A percentile compares a stretch with the other conserved stretches of the same genome.
Evolutionary conservation across 2,797 vertebrate genomes (phyloP).

Genomic region (Helarctos malayanus): DNA sequence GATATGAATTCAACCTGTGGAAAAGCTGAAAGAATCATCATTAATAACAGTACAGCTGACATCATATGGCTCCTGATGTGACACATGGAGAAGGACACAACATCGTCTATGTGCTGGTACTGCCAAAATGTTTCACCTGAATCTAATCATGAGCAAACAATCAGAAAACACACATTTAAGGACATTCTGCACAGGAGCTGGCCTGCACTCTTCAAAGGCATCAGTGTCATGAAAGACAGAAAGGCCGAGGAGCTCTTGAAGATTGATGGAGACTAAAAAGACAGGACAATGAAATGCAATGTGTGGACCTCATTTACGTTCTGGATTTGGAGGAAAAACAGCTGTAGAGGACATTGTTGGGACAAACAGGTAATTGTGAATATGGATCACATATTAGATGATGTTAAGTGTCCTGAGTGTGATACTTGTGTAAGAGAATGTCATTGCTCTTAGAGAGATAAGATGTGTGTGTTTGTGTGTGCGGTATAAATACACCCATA

Average conservation of each 20-base stretch:
- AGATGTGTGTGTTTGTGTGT: background rate
- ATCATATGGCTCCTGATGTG: conserved; percentile 47
- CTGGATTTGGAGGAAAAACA: background rate
- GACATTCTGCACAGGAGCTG: conserved; percentile 14
- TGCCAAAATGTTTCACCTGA: conserved; percentile 51
- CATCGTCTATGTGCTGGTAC: conserved; percentile 23
- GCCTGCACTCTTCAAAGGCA: conserved; percentile 33
- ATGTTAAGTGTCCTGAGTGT: conserved; percentile 7
- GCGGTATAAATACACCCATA: background rate
- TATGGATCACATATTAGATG: background rate
- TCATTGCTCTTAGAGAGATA: background rate
- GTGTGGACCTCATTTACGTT: background rate
- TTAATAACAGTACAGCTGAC: conserved; percentile 66
- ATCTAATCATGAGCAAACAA: conserved; percentile 3
- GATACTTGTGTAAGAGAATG: background rate
- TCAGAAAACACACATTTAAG: conserved; percentile 43
- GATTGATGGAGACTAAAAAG: background rate
- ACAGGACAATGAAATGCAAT: background rate
- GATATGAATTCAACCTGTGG: conserved; percentile 72
- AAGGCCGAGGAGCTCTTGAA: background rate
- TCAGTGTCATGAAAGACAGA: conserved; percentile 16
- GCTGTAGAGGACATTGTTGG: background rate
- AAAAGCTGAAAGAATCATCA: conserved; percentile 69
- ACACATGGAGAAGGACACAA: conserved; percentile 47
- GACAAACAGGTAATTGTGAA: background rate